Conservation (phyloP, 2,113 vertebrate genomes). For the Serinus canaria region DNA sequence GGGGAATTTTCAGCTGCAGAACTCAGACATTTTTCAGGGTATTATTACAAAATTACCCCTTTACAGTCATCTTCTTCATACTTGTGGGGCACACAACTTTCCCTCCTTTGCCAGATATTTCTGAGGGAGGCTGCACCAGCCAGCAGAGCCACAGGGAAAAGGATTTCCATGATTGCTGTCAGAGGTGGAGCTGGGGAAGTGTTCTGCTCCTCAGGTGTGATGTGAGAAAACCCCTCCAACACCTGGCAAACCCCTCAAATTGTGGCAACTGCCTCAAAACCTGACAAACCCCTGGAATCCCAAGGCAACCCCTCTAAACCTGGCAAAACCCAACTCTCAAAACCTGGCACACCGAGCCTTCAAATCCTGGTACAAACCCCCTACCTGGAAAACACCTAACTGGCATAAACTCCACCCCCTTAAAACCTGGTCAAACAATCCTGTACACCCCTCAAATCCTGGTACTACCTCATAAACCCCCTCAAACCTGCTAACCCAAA, state of each 20-base stretch:
- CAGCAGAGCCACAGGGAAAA: neutral
- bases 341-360: neutral
- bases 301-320: no score
- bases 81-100: rapidly evolving
- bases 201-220: neutral
- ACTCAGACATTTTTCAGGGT: neutral
- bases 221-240: neutral
- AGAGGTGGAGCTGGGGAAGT: neutral
- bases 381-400: no score
- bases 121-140: neutral
- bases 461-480: no score
- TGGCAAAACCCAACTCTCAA: no score
- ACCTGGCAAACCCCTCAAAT: neutral
- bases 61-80: rapidly evolving
- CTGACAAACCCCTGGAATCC: neutral
- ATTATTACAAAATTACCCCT: neutral
- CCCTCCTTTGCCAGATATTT: neutral
- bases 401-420: no score
- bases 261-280: no score
- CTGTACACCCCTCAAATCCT: rapidly evolving
- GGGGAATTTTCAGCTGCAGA: neutral
- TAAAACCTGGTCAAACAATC: no score
- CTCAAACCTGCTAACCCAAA: neutral
- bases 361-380: neutral
- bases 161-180: neutral